These are phyloP conservation scores for Microcebus griseorufus DNA, from an alignment of 2,113 vertebrate species.

Conservation along the genomic window DNA sequence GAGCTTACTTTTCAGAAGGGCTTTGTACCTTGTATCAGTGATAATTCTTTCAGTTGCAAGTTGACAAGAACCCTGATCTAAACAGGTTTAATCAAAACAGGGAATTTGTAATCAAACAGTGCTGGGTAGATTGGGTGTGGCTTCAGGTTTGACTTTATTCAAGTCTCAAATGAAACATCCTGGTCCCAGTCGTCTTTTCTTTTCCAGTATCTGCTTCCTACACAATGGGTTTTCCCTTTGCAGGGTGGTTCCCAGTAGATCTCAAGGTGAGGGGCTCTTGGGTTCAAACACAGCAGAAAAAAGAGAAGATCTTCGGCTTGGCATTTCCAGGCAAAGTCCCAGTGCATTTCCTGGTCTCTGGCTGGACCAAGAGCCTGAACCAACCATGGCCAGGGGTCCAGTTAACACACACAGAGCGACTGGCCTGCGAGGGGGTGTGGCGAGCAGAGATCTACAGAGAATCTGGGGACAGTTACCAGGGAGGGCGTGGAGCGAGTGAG, in stretches of 20 bases:
- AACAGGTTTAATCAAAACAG: neutral
- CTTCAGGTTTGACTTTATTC: neutral
- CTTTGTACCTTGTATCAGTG: neutral
- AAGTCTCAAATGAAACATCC: neutral
- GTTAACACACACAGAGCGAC: neutral
- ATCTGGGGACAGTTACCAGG: neutral
- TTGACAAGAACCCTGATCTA: neutral
- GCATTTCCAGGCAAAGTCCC: neutral
- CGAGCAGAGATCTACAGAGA: too few species aligned
- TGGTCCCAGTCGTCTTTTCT: neutral
- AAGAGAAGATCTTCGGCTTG: neutral
- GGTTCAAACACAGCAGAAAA: neutral
- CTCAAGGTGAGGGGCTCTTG: neutral
- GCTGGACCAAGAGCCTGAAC: neutral
- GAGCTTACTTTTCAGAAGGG: neutral
- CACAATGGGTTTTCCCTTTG: neutral
- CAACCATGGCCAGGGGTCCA: neutral
- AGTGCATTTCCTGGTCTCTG: neutral
- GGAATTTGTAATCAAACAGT: neutral
- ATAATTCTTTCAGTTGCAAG: slow-evolving; percentile 14
- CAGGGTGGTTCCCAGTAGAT: neutral
- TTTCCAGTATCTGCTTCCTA: neutral
- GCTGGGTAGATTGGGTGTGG: neutral
- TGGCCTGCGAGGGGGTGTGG: neutral
- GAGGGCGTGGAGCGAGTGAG: neutral